These are phyloP conservation scores for Picathartes gymnocephalus DNA, from an alignment of 2,113 vertebrate species.

Conservation along the genomic window DNA sequence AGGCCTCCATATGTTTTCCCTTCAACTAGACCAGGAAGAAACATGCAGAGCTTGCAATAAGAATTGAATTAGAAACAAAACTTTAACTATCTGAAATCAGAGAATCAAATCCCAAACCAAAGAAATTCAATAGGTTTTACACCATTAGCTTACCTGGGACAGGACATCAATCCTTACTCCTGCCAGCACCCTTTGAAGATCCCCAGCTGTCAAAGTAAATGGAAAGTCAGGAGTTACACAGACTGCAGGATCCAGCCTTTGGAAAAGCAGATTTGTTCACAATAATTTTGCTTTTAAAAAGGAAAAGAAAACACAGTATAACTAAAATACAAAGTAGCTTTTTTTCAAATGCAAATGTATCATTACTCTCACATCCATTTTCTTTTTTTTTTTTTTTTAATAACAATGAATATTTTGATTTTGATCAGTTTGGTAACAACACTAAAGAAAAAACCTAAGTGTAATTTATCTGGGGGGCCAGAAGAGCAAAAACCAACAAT, in stretches of 20 bases:
- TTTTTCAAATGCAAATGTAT: constrained; percentile 28
- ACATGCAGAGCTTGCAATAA: not conserved
- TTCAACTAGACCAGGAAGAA: not conserved
- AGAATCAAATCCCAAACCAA: not conserved
- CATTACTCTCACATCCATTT: not conserved
- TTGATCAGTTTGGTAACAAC: not conserved
- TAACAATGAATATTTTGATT: constrained; percentile 12
- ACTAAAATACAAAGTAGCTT: constrained; percentile 26
- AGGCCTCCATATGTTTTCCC: not conserved
- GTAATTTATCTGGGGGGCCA: not conserved
- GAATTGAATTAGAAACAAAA: not conserved
- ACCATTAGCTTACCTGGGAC: not conserved
- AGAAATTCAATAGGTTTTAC: not conserved
- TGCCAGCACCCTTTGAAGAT: not conserved
- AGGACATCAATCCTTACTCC: not conserved
- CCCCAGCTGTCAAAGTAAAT: not conserved
- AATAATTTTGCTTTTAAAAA: constrained; percentile 4
- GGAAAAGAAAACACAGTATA: constrained; percentile 11
- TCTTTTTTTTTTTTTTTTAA: not conserved
- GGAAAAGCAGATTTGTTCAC: not conserved
- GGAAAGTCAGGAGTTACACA: not conserved
- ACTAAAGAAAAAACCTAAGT: not conserved
- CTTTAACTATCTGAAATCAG: not conserved
- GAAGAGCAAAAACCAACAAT: constrained; percentile 20
- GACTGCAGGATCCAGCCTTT: not conserved